A percentile compares a stretch with the other conserved stretches of the same genome.
phyloP scores from a whole-genome alignment of 2,113 vertebrate species.

The Sturnus vulgaris region DNA sequence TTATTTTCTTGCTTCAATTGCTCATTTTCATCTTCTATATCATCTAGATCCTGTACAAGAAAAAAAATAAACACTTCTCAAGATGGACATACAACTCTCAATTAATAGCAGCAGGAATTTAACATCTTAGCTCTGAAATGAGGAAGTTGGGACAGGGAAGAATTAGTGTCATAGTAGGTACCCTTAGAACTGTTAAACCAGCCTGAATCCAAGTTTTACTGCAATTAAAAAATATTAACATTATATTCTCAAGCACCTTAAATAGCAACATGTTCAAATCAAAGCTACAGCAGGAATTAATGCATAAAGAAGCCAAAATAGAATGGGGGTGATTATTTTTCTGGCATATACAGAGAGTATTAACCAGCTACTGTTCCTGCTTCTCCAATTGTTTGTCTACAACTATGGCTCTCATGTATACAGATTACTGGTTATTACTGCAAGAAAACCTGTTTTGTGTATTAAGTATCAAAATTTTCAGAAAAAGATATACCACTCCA shows the following conservation, averaged over 20 bases:
- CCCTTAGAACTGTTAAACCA: not conserved
- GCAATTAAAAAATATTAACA: not conserved
- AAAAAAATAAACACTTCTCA: not conserved
- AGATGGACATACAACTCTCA: not conserved
- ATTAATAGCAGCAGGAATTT: not conserved
- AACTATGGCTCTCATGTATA: not conserved
- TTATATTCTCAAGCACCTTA: not conserved
- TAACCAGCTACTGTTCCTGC: not conserved
- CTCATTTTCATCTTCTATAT: conserved; percentile 98
- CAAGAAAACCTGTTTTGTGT: not conserved
- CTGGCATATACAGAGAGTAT: not conserved
- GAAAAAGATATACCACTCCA: not conserved
- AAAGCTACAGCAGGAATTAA: not conserved
- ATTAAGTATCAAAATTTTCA: not conserved
- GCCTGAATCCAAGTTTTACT: not conserved
- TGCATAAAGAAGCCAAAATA: not conserved
- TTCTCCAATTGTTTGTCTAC: not conserved
- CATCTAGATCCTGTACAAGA: conserved; percentile 88
- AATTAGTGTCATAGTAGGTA: not conserved
- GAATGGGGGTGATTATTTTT: not conserved
- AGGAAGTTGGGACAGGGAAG: not conserved
- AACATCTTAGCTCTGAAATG: not conserved
- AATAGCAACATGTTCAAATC: not conserved
- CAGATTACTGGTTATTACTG: not conserved
- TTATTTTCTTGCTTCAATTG: conserved; percentile 99